Percentiles rank a stretch among this genome's conserved stretches.
These are phyloP conservation scores for Sebastiscus tertius DNA, from an alignment of 2,797 vertebrate genomes.

Conservation along the genomic window DNA sequence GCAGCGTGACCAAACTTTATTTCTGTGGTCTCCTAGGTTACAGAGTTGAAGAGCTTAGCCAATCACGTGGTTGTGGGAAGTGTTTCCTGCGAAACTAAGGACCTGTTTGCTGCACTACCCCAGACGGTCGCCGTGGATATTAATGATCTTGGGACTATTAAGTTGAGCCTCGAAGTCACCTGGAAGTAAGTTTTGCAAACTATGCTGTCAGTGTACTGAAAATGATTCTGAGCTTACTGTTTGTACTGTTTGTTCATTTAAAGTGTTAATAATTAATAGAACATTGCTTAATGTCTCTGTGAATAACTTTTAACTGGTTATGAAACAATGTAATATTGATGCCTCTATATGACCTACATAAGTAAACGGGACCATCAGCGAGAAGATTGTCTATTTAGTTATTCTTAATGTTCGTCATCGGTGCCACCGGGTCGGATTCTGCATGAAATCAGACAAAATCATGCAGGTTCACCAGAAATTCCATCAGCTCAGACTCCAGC, in stretches of 20 bases:
- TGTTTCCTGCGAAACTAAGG: conserved; percentile 96
- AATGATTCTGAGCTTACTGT: neutral
- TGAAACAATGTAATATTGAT: neutral
- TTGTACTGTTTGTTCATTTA: neutral
- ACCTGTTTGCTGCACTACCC: conserved; percentile 92
- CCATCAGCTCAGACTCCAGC: neutral
- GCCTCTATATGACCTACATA: neutral
- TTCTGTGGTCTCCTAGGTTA: conserved; percentile 84
- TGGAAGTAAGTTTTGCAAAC: conserved; percentile 90
- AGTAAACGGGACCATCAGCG: neutral
- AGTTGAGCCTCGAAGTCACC: conserved; percentile 94
- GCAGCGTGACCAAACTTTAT: neutral
- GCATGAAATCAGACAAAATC: neutral
- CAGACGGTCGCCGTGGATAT: conserved; percentile 97
- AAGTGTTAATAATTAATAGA: neutral
- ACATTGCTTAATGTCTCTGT: neutral
- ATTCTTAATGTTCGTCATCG: neutral
- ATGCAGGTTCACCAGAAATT: neutral
- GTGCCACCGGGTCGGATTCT: neutral
- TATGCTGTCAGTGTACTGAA: neutral
- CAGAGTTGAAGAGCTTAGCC: conserved; percentile 94
- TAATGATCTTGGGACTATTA: conserved; percentile 97
- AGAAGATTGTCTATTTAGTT: neutral
- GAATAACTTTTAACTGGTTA: neutral
- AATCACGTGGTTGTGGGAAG: conserved; percentile 95